Conservation (phyloP, 2,113 vertebrate genomes). For the Cheilinus undulatus region DNA sequence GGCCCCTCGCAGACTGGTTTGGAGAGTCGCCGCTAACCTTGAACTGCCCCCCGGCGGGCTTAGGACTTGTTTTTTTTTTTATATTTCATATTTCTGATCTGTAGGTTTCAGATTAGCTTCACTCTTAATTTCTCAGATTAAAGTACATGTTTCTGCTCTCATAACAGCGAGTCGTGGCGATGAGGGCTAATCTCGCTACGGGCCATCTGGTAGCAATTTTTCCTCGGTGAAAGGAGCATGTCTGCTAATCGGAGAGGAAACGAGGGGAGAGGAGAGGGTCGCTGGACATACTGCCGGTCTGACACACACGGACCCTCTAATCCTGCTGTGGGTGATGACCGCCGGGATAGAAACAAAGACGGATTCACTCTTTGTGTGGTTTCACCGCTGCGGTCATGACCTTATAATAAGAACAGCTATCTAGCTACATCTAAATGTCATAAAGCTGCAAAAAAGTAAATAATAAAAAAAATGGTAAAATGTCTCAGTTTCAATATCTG, state of each 20-base stretch:
- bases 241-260: constrained; percentile 65
- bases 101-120: constrained; percentile 54
- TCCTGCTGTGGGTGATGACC: constrained; percentile 25
- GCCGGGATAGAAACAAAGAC: constrained; percentile 14
- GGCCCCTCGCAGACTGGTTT: constrained; percentile 12
- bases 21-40: constrained; percentile 34
- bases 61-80: too few relatives aligned
- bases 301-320: constrained; percentile 30
- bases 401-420: not conserved
- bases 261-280: constrained; percentile 18
- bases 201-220: constrained; percentile 75
- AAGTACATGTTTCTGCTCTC: constrained; percentile 35
- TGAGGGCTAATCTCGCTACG: constrained; percentile 62
- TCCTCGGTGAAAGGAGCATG: constrained; percentile 45
- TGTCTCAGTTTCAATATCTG: too few relatives aligned
- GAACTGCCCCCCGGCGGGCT: constrained; percentile 13
- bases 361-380: not conserved
- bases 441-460: too few relatives aligned
- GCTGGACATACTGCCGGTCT: not conserved
- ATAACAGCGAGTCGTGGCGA: constrained; percentile 41
- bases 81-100: constrained; percentile 8
- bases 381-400: not conserved
- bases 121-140: constrained; percentile 45
- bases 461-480: too few relatives aligned
- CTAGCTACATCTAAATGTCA: too few relatives aligned